A percentile compares a stretch with the other conserved stretches of the same genome.
Conservation (phyloP, 2,113 vertebrate genomes). For the Rostratula benghalensis region DNA sequence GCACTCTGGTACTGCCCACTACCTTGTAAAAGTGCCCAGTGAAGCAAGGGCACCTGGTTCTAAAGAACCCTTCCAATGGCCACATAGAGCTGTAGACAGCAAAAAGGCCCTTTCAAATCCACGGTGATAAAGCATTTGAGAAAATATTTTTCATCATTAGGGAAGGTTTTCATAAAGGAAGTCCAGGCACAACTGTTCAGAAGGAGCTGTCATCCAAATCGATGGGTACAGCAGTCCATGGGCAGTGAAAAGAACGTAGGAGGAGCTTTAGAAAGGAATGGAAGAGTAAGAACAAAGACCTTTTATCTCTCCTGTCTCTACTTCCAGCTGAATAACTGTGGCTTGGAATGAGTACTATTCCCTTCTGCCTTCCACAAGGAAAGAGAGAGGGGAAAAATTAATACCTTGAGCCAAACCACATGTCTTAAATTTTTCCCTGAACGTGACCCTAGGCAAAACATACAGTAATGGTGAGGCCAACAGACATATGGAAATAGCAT, state of each 20-base stretch:
- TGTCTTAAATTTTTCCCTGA: constrained; percentile 9
- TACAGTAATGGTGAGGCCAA: neutral
- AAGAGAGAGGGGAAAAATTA: neutral
- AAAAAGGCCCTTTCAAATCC: neutral
- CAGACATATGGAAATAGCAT: neutral
- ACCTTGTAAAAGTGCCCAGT: neutral
- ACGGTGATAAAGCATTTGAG: neutral
- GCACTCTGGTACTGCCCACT: neutral
- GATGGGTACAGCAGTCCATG: neutral
- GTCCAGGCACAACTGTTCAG: neutral
- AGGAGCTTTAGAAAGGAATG: neutral
- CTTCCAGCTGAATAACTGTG: neutral
- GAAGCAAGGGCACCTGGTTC: neutral
- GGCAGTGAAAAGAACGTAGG: neutral
- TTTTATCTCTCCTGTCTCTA: neutral
- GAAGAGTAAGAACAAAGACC: neutral
- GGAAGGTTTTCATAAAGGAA: neutral
- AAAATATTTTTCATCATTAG: neutral
- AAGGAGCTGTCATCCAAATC: neutral
- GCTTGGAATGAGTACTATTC: constrained; percentile 3
- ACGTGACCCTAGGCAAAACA: constrained; percentile 7
- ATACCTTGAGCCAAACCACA: constrained; percentile 11
- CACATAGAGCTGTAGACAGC: neutral
- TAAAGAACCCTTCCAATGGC: neutral
- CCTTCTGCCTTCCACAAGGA: constrained; percentile 14